phyloP scores from a whole-genome alignment of 1,140 invertebrate genomes.

The Saccostrea cuccullata region DNA sequence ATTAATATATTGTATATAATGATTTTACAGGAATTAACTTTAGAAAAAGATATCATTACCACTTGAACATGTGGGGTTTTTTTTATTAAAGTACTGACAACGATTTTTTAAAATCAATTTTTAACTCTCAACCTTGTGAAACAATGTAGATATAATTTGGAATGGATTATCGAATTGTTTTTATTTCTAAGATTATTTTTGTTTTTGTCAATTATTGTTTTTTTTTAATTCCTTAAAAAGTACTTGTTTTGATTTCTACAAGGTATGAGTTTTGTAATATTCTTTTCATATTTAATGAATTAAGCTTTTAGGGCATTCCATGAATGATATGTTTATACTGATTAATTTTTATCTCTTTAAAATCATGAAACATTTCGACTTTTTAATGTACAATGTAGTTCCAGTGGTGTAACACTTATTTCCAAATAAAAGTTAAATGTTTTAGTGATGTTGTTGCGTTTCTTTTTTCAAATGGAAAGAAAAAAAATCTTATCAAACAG shows the following conservation, averaged over 20 bases:
- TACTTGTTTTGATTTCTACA: neutral
- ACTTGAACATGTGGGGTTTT: neutral
- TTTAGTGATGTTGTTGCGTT: neutral
- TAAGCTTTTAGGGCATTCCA: slow-evolving; percentile 27
- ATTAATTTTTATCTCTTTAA: neutral
- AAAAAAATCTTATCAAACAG: no score
- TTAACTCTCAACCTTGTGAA: neutral
- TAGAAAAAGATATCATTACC: no score
- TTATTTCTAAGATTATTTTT: neutral
- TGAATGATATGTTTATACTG: neutral
- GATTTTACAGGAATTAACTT: neutral
- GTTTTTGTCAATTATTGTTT: neutral
- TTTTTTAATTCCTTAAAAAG: neutral
- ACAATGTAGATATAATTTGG: neutral
- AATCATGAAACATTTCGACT: neutral
- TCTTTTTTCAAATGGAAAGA: neutral
- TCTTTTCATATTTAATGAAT: neutral
- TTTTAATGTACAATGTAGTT: neutral
- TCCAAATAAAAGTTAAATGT: neutral
- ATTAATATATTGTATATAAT: neutral
- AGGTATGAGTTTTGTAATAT: neutral
- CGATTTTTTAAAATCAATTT: neutral
- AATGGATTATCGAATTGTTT: neutral
- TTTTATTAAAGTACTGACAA: neutral
- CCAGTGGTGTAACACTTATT: neutral